These are phyloP conservation scores for Mobula birostris DNA, from an alignment of 2,113 vertebrate genomes.

Conservation along the genomic window DNA sequence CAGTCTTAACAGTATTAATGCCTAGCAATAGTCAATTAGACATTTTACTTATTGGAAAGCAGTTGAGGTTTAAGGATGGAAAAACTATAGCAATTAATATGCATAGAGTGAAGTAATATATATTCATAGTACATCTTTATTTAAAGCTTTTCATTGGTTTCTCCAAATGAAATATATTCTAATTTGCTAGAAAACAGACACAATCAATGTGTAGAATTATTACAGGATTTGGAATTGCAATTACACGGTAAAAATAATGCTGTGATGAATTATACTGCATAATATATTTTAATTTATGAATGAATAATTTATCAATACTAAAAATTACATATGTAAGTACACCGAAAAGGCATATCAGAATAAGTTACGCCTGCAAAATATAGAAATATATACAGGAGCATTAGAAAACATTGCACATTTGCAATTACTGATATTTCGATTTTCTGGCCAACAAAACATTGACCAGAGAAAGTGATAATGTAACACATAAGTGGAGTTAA, in stretches of 20 bases:
- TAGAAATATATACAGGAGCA: neutral
- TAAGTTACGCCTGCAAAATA: neutral
- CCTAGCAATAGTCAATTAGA: neutral
- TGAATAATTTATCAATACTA: neutral
- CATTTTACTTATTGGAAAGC: neutral
- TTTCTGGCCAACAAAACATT: neutral
- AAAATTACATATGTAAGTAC: neutral
- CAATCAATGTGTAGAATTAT: neutral
- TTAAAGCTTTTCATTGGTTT: neutral
- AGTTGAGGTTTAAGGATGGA: neutral
- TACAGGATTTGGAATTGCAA: neutral
- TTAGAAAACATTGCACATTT: neutral
- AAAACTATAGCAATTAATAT: constrained; percentile 12
- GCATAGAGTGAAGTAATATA: neutral
- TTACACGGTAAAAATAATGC: neutral
- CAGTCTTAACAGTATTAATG: neutral
- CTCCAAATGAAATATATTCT: neutral
- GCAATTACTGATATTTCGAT: neutral
- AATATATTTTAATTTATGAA: constrained; percentile 15
- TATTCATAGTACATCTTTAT: neutral
- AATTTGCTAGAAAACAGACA: neutral
- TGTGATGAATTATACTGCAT: neutral
- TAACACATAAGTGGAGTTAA: neutral
- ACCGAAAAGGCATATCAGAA: neutral
- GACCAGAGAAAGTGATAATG: neutral